Evolutionary conservation across 2,888 invertebrate genomes (phyloP), one percentile per base, ranked within the genome.

Genomic region (Taenaris catops): DNA sequence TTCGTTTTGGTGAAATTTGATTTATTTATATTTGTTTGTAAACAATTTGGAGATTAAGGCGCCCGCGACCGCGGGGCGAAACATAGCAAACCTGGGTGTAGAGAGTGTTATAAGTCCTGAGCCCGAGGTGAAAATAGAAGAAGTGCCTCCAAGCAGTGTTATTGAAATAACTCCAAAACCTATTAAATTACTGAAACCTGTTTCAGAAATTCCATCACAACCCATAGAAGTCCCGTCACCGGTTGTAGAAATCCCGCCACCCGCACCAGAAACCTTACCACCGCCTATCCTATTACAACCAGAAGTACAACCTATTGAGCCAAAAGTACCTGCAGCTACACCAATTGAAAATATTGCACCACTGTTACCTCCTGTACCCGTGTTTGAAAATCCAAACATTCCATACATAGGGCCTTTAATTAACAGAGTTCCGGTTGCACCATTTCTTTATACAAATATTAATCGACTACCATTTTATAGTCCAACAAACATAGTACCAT

Each of bases 101-200:
- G 16, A 17, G 2, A 6, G 12, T 9, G 4, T 23, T 2, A 24
- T 21, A 3, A 14, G 14, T 7, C 4, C 6, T 8, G 23, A 36
- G 11, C 35, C 37, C 8, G 31, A 29, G 26, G 1, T 10, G 8
- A 26, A 34, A 8, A 19, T 34, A 12, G 39, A 34, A 25, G 25
- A 26, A 25, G 25, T 44, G 5, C 17, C 25, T 16, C 12, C 34
- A 7, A 26, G 34, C 17, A 25, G 40, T n/a, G 29, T 40, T 8
- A 32, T 44, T 2, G 44, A 45, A 21, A 34, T 44, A 35, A 32
- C 41, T 5, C 46, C 42, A 35, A 42, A 34, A 8, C 42, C 29
- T 7, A 8, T 36, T 16, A 31, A 25, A 25, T 2, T 14, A 14
- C 3, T 14, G 2, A 2, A 2, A 14, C 14, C 4, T 14, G 4